phyloP scores from a whole-genome alignment of 2,888 invertebrate genomes.

The Drosophila neutralis region DNA sequence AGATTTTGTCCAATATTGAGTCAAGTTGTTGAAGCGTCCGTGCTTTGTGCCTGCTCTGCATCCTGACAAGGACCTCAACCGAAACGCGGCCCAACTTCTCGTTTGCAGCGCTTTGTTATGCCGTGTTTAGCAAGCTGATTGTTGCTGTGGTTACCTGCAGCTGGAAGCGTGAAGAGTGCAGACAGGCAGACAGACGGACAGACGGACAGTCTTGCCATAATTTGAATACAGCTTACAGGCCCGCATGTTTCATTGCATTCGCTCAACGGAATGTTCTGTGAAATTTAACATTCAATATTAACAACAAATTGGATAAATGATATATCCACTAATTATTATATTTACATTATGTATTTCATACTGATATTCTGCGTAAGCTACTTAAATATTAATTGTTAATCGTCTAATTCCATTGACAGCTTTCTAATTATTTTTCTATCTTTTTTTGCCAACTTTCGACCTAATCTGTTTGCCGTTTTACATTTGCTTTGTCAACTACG shows the following conservation, averaged over 20 bases:
- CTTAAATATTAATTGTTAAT: background rate
- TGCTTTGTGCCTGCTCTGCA: constrained; percentile 2
- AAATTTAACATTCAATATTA: background rate
- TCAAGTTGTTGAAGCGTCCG: constrained; percentile 23
- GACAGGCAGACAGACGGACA: constrained; percentile 1
- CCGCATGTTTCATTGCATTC: background rate
- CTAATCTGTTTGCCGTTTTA: constrained; percentile 15
- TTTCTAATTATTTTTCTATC: background rate
- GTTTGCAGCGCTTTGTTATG: constrained; percentile 49
- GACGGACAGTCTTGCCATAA: constrained; percentile 15
- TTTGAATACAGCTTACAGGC: constrained; percentile 18
- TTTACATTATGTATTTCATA: no score
- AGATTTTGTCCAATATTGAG: constrained; percentile 43
- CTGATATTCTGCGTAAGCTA: background rate
- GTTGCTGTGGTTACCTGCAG: background rate
- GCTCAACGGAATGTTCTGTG: background rate
- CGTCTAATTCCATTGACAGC: background rate
- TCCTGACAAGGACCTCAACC: constrained; percentile 1
- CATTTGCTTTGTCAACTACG: constrained; percentile 26
- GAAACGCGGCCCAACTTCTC: constrained; percentile 23
- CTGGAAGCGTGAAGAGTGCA: constrained; percentile 2
- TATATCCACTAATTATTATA: background rate
- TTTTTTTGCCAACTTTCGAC: background rate
- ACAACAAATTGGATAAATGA: background rate
- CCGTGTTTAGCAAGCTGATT: constrained; percentile 39